Base-by-base conservation (phyloP, 2,888 invertebrate genomes). In the Doris montereyensis region DNA sequence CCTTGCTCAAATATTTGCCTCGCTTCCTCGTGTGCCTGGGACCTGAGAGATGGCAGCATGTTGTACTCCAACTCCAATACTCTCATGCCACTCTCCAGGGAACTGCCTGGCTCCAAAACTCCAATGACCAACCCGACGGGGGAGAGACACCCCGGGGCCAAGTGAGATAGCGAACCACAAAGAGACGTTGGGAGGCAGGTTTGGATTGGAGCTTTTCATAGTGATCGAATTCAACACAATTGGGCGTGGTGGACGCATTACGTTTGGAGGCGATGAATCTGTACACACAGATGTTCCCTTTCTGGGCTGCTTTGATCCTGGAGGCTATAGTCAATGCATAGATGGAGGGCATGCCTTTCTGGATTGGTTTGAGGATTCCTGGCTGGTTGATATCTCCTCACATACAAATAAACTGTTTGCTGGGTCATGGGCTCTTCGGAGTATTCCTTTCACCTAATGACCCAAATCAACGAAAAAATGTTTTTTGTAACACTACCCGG, bases 71-170 rank as follows among this genome's bases (percentile, higher is more conserved):
- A 81, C 41, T 88, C 85, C 21, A 90, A 76, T 13, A 88, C 83
- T 4, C 84, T 74, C 79, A 87, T 83, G n/a, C 86, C 86, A 32
- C 81, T 77, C 1, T 84, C 83, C 1, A 87, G 24, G 1, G 70
- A 57, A 10, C 52, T 52, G 32, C 86, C 87, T 1, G 82, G 83
- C 32, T 84, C 85, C 1, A 89, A 75, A 0, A 88, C 86, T 1
- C 88, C 89, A 26, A 90, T 84, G 8, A 89, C 89, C 34, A 90
- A 82, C 65, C 90, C 88, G 1, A 89, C 76, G 0, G 89, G 3
- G 84, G 81, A n/a, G 83, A 82, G 65, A 86, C 83, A 1, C 81
- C 82, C 21, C 83, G 78, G 17, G 89, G 85, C 88, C 88, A 90
- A 24, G 87, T 87, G 71, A 90, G 78, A 78, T 86, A 89, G n/a